These are phyloP conservation scores for Eleginops maclovinus DNA, from an alignment of 2,113 vertebrate species.

Conservation along the genomic window DNA sequence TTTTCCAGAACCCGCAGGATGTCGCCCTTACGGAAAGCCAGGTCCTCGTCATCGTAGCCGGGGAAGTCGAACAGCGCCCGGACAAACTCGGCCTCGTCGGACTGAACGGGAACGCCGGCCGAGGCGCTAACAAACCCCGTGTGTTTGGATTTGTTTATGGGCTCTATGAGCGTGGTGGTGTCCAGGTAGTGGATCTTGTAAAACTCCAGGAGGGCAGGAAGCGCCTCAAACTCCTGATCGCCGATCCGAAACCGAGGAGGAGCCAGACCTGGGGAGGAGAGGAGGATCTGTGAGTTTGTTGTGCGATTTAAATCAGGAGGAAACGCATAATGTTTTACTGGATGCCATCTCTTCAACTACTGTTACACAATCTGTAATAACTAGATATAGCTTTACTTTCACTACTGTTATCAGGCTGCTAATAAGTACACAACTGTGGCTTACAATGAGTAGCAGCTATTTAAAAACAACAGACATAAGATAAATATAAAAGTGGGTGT, in stretches of 20 bases:
- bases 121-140: constrained; percentile 69
- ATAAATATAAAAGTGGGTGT: too few relatives aligned
- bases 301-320: too few relatives aligned
- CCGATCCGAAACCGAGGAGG: constrained; percentile 93
- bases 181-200: constrained; percentile 99
- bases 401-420: too few relatives aligned
- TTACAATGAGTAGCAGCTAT: too few relatives aligned
- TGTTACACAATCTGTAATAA: too few relatives aligned
- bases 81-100: constrained; percentile 92
- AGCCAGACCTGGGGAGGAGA: constrained; percentile 82
- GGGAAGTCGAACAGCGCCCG: constrained; percentile 98
- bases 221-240: constrained; percentile 97
- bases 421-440: too few relatives aligned
- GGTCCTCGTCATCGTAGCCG: constrained; percentile 97
- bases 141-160: constrained; percentile 89
- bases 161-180: constrained; percentile 98
- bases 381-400: too few relatives aligned
- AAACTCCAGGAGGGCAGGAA: constrained; percentile 96
- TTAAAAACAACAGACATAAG: too few relatives aligned
- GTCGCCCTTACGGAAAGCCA: constrained; percentile 97
- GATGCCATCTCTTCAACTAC: too few relatives aligned
- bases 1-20: constrained; percentile 95
- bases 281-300: neutral
- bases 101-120: constrained; percentile 80
- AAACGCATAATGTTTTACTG: too few relatives aligned